phyloP scores from a whole-genome alignment of 2,113 vertebrate species.

The Anser brachyrhynchus region DNA sequence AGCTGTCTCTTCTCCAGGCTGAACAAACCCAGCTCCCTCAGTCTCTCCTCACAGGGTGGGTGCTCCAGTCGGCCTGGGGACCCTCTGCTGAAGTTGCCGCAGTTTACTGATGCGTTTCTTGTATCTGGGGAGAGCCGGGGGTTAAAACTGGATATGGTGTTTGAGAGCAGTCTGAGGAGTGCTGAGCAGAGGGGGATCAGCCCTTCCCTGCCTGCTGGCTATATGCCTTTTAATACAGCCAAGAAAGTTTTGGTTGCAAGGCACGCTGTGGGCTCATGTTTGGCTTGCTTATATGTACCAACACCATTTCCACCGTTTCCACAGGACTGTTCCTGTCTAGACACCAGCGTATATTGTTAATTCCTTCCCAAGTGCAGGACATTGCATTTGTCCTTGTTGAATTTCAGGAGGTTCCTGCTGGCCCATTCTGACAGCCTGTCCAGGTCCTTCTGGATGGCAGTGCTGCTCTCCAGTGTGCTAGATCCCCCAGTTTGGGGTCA shows the following conservation, averaged over 20 bases:
- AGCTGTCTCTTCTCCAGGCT: background rate
- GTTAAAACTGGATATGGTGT: background rate
- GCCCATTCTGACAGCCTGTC: too few species aligned
- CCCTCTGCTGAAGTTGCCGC: background rate
- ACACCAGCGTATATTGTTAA: background rate
- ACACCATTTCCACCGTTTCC: background rate
- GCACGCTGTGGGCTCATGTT: background rate
- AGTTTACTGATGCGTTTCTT: background rate
- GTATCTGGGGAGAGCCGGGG: background rate
- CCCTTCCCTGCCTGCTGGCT: background rate
- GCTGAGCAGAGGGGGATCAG: fast-evolving
- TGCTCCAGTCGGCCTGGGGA: background rate
- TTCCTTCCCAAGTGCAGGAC: background rate
- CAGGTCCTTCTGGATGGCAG: too few species aligned
- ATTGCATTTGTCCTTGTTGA: background rate
- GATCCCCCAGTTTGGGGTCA: background rate
- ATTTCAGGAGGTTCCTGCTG: background rate
- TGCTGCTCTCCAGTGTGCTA: background rate
- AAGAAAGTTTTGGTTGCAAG: background rate
- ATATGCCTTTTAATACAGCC: fast-evolving
- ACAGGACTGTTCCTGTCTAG: background rate
- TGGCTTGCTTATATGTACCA: background rate
- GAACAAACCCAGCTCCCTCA: background rate
- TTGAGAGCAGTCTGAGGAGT: background rate
- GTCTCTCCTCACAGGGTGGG: background rate